Base-by-base conservation (phyloP, 2,888 invertebrate genomes). In the Cephonodes hylas region DNA sequence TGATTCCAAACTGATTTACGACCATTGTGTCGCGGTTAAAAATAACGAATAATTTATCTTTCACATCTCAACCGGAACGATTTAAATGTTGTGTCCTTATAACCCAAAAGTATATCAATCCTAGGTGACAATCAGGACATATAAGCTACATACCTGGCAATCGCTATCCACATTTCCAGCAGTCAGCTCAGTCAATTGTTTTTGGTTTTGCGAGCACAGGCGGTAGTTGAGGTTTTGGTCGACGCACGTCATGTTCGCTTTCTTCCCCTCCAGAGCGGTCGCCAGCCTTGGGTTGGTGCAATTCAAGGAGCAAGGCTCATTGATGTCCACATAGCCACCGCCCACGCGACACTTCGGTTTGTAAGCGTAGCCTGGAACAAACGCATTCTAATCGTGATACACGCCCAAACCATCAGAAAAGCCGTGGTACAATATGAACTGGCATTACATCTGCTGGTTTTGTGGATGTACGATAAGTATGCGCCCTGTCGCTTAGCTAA, bases 231-330 rank as follows among this genome's bases (percentile, higher is more conserved):
- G 53, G 15, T 69, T 77, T 25, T 77, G 66, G 27, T 88, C 73
- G 1, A 80, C 10, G 56, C 91, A 91, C 0, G 88, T 89, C 88
- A 91, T 89, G 58, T 81, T 82, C 0, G 81, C 72, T 63, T 70
- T 72, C 4, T 73, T 67, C 0, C 65, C 61, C 5, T 76, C 79
- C 42, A 88, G 69, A 1, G 79, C 67, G 0, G 67, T 34, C 0
- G 78, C 63, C 1, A 87, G 64, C 4, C 74, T 72, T 1, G 72
- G 23, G 60, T 84, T 73, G 5, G 73, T 68, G 63, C 91, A 90
- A 25, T 79, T 77, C 18, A 90, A 66, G 0, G 60, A 62, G 63
- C 91, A 91, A 0, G 87, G 85, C 64, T 86, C 84, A 61, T 89
- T 83, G 0, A 89, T 70, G 59, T 88, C 85, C 0, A 88, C 81